These are phyloP conservation scores for Drosophila melanosoma DNA, from an alignment of 2,888 invertebrate species.

Conservation along the genomic window DNA sequence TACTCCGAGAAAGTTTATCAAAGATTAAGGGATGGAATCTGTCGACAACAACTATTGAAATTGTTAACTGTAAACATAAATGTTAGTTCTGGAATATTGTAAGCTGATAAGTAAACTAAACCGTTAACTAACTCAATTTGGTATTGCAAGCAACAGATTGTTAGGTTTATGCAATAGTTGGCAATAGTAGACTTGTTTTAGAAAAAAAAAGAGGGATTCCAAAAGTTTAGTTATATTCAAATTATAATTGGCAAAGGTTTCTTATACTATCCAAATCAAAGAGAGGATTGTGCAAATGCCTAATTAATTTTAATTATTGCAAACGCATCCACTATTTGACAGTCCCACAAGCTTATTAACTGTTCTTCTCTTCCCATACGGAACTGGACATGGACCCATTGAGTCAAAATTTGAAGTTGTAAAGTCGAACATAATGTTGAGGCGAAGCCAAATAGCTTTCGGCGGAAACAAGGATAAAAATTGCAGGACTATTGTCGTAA, in stretches of 20 bases:
- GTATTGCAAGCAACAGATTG: background rate
- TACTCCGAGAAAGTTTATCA: background rate
- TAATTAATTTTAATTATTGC: background rate
- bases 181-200: background rate
- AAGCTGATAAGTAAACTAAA: background rate
- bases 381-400: background rate
- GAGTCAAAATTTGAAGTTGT: slow-evolving; percentile 7
- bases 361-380: background rate
- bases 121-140: background rate
- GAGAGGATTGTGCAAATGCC: background rate
- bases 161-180: background rate
- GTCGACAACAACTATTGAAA: background rate
- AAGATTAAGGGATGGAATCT: background rate
- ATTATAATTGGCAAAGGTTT: background rate
- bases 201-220: background rate
- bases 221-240: background rate
- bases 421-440: slow-evolving; percentile 34
- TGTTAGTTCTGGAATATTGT: background rate
- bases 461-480: slow-evolving; percentile 48
- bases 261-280: background rate
- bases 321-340: background rate
- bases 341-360: background rate
- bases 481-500: slow-evolving; percentile 72
- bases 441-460: slow-evolving; percentile 43
- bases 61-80: background rate